A percentile compares a stretch with the other conserved stretches of the same genome.
These are phyloP conservation scores for Tiliqua scincoides DNA, from an alignment of 2,113 vertebrate genomes.

Conservation along the genomic window DNA sequence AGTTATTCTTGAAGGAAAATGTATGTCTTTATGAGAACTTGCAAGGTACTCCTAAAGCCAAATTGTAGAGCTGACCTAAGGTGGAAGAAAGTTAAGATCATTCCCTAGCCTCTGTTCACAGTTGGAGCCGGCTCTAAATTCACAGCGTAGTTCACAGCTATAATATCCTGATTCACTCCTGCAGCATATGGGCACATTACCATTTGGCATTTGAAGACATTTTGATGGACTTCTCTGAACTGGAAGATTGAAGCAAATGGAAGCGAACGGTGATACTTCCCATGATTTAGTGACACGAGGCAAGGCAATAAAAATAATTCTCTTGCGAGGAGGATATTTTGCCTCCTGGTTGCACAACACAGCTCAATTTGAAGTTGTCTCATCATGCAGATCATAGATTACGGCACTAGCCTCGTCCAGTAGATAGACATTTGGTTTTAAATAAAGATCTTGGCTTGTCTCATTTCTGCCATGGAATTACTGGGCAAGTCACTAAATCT, in stretches of 20 bases:
- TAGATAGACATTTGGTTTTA: background rate
- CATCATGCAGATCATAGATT: conserved; percentile 9
- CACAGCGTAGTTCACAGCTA: conserved; percentile 8
- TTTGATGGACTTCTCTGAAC: conserved; percentile 14
- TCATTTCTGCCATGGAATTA: background rate
- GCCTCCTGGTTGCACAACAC: background rate
- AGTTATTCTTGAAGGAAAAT: background rate
- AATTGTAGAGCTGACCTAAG: background rate
- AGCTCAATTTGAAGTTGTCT: background rate
- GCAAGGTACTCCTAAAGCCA: background rate
- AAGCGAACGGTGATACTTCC: conserved; percentile 9
- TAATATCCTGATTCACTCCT: background rate
- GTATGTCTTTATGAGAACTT: background rate
- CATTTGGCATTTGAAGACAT: conserved; percentile 27
- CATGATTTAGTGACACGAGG: background rate
- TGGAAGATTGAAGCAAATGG: conserved; percentile 8
- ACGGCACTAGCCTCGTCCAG: background rate
- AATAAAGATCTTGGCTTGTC: background rate
- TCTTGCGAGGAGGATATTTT: background rate
- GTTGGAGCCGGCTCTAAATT: background rate
- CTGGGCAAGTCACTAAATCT: background rate
- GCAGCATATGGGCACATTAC: conserved; percentile 17
- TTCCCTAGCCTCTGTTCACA: background rate
- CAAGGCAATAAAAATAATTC: conserved; percentile 14
- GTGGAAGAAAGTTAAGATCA: background rate